These are phyloP conservation scores for Ceryle rudis DNA, from an alignment of 2,797 vertebrate genomes.

Conservation along the genomic window DNA sequence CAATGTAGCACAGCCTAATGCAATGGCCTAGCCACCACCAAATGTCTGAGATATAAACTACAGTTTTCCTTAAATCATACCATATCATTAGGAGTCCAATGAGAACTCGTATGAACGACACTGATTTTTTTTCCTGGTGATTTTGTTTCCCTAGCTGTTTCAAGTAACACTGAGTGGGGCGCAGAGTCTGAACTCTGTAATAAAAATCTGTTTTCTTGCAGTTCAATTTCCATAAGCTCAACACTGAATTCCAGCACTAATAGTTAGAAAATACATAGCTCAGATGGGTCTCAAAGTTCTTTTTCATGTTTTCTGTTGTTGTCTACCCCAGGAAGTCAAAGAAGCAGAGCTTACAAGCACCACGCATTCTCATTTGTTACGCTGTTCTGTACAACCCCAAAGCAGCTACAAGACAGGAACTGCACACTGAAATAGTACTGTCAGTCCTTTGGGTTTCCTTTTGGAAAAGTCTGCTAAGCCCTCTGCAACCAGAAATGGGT, in stretches of 20 bases:
- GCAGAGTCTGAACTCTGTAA: not conserved
- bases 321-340: not conserved
- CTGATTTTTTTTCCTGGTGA: not conserved
- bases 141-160: not conserved
- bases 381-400: not conserved
- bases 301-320: not conserved
- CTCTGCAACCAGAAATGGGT: not conserved
- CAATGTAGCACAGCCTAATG: not conserved
- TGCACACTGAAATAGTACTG: not conserved
- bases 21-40: not conserved
- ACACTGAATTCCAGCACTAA: not conserved
- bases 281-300: not conserved
- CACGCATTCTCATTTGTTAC: not conserved
- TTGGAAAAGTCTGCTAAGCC: not conserved
- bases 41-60: not conserved
- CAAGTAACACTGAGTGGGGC: not conserved
- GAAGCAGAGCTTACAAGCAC: not conserved
- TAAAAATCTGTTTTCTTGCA: not conserved
- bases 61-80: not conserved
- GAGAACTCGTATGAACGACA: not conserved
- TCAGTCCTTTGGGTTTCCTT: not conserved
- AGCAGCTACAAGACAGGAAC: not conserved
- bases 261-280: slow-evolving; percentile 23
- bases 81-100: not conserved
- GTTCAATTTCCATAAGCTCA: not conserved